Conservation (phyloP, 1,140 invertebrate genomes). For the Charaxes varanes region DNA sequence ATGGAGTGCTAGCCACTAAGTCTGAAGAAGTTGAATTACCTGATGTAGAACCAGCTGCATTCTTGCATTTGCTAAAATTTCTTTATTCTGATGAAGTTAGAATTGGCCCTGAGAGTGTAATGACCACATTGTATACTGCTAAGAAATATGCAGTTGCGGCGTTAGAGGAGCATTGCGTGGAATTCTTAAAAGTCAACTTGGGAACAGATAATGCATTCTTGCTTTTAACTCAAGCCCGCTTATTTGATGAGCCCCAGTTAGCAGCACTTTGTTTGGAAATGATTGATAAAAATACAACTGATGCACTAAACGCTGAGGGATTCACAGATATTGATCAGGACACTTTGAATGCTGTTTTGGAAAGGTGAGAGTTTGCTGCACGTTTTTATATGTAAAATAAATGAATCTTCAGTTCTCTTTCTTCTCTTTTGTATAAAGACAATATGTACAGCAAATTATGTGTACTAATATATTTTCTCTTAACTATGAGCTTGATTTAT, state of each 20-base stretch:
- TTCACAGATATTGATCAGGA: conserved; percentile 92
- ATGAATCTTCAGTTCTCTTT: no score
- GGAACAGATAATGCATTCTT: conserved; percentile 91
- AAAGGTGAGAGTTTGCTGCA: conserved; percentile 60
- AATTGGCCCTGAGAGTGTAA: conserved; percentile 90
- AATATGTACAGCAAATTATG: no score
- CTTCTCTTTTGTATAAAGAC: no score
- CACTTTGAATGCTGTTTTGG: conserved; percentile 86
- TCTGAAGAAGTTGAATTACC: conserved; percentile 86
- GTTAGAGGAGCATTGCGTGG: conserved; percentile 89
- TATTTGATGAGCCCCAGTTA: conserved; percentile 87
- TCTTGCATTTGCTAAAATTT: conserved; percentile 82
- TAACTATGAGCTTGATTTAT: no score
- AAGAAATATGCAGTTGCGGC: conserved; percentile 92
- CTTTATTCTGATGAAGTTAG: conserved; percentile 90
- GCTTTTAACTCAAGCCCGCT: conserved; percentile 84
- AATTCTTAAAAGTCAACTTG: conserved; percentile 87
- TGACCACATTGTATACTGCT: conserved; percentile 90
- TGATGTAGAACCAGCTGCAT: conserved; percentile 88
- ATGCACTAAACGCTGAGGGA: conserved; percentile 88
- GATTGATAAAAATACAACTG: conserved; percentile 90
- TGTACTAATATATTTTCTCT: no score
- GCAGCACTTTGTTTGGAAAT: conserved; percentile 88
- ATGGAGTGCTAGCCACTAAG: conserved; percentile 80
- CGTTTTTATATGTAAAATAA: conserved; percentile 1